Base-by-base conservation (phyloP, 2,888 invertebrate species). In the Heliconius cydno region DNA sequence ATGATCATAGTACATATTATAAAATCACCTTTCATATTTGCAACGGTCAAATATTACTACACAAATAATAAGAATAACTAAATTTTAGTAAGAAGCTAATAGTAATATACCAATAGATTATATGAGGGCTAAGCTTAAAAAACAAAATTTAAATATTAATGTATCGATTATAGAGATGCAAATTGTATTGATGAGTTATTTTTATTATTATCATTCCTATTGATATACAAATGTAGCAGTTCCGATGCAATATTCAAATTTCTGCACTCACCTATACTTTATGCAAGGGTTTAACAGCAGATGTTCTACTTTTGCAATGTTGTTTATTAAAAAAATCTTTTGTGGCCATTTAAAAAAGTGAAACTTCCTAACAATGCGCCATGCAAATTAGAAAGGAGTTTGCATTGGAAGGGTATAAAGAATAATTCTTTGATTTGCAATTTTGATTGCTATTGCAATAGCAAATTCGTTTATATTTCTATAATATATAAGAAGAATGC, bases 341-440 rank as follows among this genome's bases (percentile, higher is more conserved):
- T 95, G 94, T 94, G 94, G 94, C 93, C 87, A 92, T 94, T 94
- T 92, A 90, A 91, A 92, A 93, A 92, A 91, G 92, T 92, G 91
- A 92, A 91, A 90, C 91, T 88, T 87, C 89, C 90, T 91, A 87
- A 94, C 93, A 94, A 94, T 91, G 90, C 91, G 88, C 90, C 92
- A 95, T 95, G 95, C 94, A 95, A 95, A 95, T 95, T 94, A 94
- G 94, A 89, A 87, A 84, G 84, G 82, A 84, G 84, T 81, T 81
- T 82, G 82, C 83, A 77, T 77, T 75, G 82, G 82, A 90, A 89
- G 52, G 86, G 81, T 82, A 57, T 86, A 89, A 85, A 84, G 81
- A 80, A 34, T 34, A 76, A 82, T 80, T 73, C 15, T 77, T 79
- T 83, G 83, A 80, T 81, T 83, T 77, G 82, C 87, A 65, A 90